Evolutionary conservation across 2,797 vertebrate species (phyloP), one percentile per base, ranked within the genome.

Genomic region (Sternotherus odoratus): DNA sequence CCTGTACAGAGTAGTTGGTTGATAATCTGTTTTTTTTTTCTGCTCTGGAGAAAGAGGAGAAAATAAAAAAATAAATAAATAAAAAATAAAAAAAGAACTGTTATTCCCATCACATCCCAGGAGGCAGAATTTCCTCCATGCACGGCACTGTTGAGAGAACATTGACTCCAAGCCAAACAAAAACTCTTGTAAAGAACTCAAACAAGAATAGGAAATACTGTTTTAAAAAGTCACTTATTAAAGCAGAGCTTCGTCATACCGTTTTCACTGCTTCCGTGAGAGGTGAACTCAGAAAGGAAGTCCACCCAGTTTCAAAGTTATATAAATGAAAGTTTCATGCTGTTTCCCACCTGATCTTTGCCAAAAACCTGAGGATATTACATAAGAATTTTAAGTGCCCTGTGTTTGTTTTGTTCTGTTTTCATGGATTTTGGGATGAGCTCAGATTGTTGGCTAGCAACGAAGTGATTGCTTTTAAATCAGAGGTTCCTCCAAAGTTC

Each of bases 351-450:
- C 77, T 56, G 50, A 28, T 53, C n/a, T 63, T 84, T 93, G 82
- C 92, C 89, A 91, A 93, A 91, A 93, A 82, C n/a, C 60, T 33
- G 75, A 77, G 92, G 92, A 79, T 86, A 69, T 93, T 91, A 93
- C 85, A 60, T 93, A 91, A 93, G 89, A 84, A 79, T 48, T 12
- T 49, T 60, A 79, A 93, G 83, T 83, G 78, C 72, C 79, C 82
- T 81, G 24, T 82, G 77, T 92, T 89, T 92, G 72, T 82, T 91
- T 86, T 81, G 77, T 72, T 88, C 88, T 81, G 81, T 93, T 87
- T 88, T 83, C 66, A 74, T 74, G 88, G 86, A 79, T 75, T 75
- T 36, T 69, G 33, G 54, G 66, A 81, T 88, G 86, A 83, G 89
- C 75, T 91, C 89, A 86, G 56, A 63, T 60, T 82, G 72, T 36